Percentiles rank a stretch among this genome's conserved stretches.
Conservation (phyloP, 92 coral and sea anemone species). For the Plumapathes pennacea region DNA sequence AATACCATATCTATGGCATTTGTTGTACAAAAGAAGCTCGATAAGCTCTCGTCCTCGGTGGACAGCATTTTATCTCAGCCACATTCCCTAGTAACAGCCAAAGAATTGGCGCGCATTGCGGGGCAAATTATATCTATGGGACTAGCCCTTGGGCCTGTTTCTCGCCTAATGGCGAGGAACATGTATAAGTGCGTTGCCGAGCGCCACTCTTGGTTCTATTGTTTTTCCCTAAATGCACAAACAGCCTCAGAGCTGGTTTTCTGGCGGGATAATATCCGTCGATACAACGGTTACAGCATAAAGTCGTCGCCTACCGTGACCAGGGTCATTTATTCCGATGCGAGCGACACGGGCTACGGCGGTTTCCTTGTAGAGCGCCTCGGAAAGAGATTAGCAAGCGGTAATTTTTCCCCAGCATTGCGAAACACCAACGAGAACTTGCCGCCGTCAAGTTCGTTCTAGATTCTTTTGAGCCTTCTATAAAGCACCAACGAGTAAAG, state of each 20-base stretch:
- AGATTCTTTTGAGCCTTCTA: not conserved
- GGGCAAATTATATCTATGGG: slow-evolving; percentile 10
- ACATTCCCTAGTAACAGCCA: not conserved
- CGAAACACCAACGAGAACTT: slow-evolving; percentile 26
- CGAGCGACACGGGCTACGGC: slow-evolving; percentile 28
- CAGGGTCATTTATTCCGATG: slow-evolving; percentile 27
- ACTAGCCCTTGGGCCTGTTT: slow-evolving; percentile 21
- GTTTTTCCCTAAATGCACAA: not conserved
- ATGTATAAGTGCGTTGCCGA: not conserved
- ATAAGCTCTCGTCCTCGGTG: not conserved
- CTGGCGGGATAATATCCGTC: slow-evolving; percentile 5
- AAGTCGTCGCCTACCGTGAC: too few relatives aligned
- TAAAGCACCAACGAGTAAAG: slow-evolving; percentile 16
- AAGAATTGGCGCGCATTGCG: slow-evolving; percentile 6
- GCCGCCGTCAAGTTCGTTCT: slow-evolving; percentile 14
- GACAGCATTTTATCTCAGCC: not conserved
- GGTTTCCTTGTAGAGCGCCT: slow-evolving; percentile 3
- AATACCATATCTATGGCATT: slow-evolving; percentile 27
- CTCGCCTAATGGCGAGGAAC: slow-evolving; percentile 6
- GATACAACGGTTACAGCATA: slow-evolving; percentile 5
- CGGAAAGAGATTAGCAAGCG: slow-evolving; percentile 9
- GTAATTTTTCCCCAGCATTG: slow-evolving; percentile 9
- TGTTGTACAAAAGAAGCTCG: slow-evolving; percentile 7
- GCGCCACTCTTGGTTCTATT: slow-evolving; percentile 1
- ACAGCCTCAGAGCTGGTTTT: slow-evolving; percentile 21